Base-by-base conservation (phyloP, 2,113 vertebrate genomes). In the Mus pahari region DNA sequence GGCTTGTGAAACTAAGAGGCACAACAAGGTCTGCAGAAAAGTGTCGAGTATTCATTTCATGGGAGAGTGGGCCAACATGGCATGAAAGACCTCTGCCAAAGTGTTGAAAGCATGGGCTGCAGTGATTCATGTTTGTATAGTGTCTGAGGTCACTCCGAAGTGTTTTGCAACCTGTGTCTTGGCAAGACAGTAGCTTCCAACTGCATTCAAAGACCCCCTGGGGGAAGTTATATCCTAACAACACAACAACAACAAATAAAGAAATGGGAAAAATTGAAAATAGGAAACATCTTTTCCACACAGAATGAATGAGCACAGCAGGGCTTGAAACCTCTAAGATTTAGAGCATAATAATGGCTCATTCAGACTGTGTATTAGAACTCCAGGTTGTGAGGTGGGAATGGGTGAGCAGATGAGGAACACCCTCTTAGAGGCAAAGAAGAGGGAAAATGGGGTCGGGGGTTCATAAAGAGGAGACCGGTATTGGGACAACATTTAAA, bases 151-250 rank as follows among this genome's bases (percentile, higher is more conserved):
- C 94, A 22, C 50, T 96, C 71, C 60, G 36, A 19, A 26, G 36
- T 45, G 4, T 97, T 97, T 97, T 94, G 86, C 87, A 86, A 96
- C 87, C 86, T 94, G 50, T n/a, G 58, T 96, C 92, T 92, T 92
- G 73, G 66, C 94, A 96, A 73, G 60, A 87, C 60, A 42, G 0
- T 71, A 70, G 79, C 81, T 81, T 83, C 84, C n/a, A 92, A 86
- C 84, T 92, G 97, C 74, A 92, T 88, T 93, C 81, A 90, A 90
- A 82, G 62, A 17, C 22, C 88, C 78, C 94, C 74, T 73, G 45
- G 22, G 31, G 26, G 74, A 75, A 84, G 92, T 92, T 62, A 91
- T 83, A 84, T 24, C 84, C 83, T 91, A 64, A 91, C 83, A 86
- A 74, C n/a, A 83, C 13, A 81, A 87, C 79, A 84, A 83, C 39